phyloP scores from a whole-genome alignment of 2,113 vertebrate genomes.

The Ginglymostoma cirratum region DNA sequence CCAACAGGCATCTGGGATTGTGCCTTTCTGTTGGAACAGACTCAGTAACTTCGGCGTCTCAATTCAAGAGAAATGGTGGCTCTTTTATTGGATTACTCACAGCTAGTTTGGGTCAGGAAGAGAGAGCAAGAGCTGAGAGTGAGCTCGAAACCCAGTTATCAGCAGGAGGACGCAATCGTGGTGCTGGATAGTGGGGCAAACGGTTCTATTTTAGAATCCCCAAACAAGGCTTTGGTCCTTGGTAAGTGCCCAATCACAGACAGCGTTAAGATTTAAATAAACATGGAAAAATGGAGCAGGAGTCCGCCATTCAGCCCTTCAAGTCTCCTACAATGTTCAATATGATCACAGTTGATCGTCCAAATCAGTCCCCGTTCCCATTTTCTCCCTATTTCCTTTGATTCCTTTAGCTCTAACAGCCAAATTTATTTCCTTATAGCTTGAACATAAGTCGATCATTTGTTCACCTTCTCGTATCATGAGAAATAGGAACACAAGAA shows the following conservation, averaged over 20 bases:
- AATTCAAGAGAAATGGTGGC: background rate
- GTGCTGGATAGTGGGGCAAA: background rate
- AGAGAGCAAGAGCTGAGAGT: too few relatives aligned
- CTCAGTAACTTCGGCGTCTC: background rate
- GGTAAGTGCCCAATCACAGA: background rate
- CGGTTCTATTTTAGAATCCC: background rate
- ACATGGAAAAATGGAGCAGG: too few relatives aligned
- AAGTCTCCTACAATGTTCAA: too few relatives aligned
- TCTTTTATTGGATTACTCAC: background rate
- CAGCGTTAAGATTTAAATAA: background rate
- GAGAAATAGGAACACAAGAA: too few relatives aligned
- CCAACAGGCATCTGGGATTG: background rate
- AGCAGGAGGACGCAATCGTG: background rate
- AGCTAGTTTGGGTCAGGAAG: background rate
- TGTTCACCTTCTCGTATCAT: background rate
- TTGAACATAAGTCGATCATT: background rate
- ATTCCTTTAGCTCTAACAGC: too few relatives aligned
- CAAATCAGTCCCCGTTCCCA: too few relatives aligned
- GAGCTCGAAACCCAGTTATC: background rate
- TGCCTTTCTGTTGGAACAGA: background rate
- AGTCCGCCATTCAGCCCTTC: too few relatives aligned
- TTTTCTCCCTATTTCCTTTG: too few relatives aligned
- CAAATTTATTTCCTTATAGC: too few relatives aligned
- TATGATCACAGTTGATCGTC: too few relatives aligned
- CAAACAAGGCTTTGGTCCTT: too few relatives aligned